Percentiles rank a stretch among this genome's conserved stretches.
Evolutionary conservation across 2,888 invertebrate species (phyloP).

Genomic region (Sylvicola fuscatus): DNA sequence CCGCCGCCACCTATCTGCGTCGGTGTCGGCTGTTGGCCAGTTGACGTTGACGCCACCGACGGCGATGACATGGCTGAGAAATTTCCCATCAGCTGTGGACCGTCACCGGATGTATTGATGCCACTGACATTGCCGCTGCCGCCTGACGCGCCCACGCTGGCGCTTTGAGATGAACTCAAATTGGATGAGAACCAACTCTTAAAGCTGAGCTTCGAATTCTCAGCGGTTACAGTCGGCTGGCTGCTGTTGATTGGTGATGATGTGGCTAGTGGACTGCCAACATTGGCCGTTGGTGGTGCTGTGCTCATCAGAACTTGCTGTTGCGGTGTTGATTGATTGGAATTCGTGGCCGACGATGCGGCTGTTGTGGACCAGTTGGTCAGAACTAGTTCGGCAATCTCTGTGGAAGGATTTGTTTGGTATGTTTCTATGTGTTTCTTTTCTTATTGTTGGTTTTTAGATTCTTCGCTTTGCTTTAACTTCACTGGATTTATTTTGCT

Average conservation of each 20-base stretch:
- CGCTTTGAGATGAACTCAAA: neutral
- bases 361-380: slow-evolving; percentile 8
- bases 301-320: neutral
- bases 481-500: neutral
- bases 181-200: neutral
- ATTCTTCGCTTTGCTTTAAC: neutral
- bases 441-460: neutral
- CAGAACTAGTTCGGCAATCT: slow-evolving; percentile 11
- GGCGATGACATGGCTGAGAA: slow-evolving; percentile 16
- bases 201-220: neutral
- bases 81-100: slow-evolving; percentile 8
- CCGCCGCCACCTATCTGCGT: too few species aligned
- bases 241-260: neutral
- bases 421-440: neutral
- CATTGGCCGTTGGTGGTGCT: slow-evolving; percentile 1
- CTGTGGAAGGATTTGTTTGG: slow-evolving; percentile 6
- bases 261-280: neutral
- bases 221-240: slow-evolving; percentile 2
- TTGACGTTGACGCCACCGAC: slow-evolving; percentile 6
- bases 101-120: too few species aligned
- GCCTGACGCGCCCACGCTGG: neutral
- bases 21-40: too few species aligned
- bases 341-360: slow-evolving; percentile 1
- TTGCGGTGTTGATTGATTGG: slow-evolving; percentile 2
- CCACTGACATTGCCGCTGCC: slow-evolving; percentile 1